Conservation (phyloP, 2,113 vertebrate genomes). For the Pyrgilauda ruficollis region DNA sequence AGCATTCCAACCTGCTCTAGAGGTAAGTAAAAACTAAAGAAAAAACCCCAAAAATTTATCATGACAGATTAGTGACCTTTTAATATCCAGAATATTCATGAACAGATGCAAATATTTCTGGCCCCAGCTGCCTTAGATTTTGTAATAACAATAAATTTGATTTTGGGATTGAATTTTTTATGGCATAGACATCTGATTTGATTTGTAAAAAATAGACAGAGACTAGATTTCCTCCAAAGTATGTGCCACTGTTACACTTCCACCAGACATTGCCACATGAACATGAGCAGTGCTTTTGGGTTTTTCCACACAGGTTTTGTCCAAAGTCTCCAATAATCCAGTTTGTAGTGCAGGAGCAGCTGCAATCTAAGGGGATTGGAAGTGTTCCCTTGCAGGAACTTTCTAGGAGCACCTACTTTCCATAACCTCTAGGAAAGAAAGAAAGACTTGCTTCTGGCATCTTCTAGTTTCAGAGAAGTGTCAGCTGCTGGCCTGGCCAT, state of each 20-base stretch:
- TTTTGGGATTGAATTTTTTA: background rate
- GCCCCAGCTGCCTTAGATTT: background rate
- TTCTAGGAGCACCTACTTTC: background rate
- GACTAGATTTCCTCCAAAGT: background rate
- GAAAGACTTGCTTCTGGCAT: background rate
- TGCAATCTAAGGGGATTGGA: background rate
- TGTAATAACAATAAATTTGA: background rate
- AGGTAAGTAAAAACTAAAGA: background rate
- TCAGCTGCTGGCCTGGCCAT: background rate
- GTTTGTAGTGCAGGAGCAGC: background rate
- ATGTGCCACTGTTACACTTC: background rate
- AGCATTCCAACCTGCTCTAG: background rate
- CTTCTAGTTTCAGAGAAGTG: background rate
- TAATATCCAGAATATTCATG: background rate
- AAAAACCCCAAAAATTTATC: background rate
- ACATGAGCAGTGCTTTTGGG: fast-evolving
- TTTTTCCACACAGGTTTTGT: background rate
- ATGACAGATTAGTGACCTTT: background rate
- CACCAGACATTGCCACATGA: background rate
- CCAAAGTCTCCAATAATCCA: background rate
- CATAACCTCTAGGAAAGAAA: background rate
- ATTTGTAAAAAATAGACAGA: background rate
- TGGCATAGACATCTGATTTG: background rate
- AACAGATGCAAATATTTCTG: background rate
- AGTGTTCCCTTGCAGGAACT: background rate